Conservation (phyloP, 2,888 invertebrate genomes). For the Gortyna flavago region DNA sequence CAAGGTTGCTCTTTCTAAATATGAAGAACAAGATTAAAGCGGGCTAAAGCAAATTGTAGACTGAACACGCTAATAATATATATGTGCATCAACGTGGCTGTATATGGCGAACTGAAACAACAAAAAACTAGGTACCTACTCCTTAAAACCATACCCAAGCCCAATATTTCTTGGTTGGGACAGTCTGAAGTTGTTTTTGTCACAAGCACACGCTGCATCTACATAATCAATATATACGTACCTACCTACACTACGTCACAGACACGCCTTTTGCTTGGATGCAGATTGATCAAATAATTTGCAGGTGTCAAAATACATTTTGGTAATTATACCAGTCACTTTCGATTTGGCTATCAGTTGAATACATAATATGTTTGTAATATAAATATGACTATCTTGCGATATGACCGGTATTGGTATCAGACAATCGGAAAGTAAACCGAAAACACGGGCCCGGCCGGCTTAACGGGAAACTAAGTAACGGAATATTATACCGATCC, state of each 20-base stretch:
- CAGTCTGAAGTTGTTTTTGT: neutral
- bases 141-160: neutral
- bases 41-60: constrained; percentile 9
- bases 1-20: constrained; percentile 9
- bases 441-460: constrained; percentile 7
- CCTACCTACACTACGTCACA: neutral
- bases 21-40: constrained; percentile 1
- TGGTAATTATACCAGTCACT: constrained; percentile 5
- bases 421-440: constrained; percentile 23
- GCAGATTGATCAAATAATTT: neutral
- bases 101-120: neutral
- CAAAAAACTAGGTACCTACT: neutral
- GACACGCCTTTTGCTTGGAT: neutral
- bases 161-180: neutral
- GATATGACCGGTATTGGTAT: constrained; percentile 11
- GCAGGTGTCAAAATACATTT: neutral
- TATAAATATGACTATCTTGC: constrained; percentile 2
- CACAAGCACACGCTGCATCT: neutral
- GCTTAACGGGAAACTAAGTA: constrained; percentile 43
- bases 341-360: neutral
- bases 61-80: neutral
- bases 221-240: neutral
- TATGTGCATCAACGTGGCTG: neutral
- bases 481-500: constrained; percentile 42
- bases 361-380: neutral